A percentile compares a stretch with the other conserved stretches of the same genome.
Evolutionary conservation across 2,888 invertebrate species (phyloP).

Genomic region (Amphiduros pacificus): DNA sequence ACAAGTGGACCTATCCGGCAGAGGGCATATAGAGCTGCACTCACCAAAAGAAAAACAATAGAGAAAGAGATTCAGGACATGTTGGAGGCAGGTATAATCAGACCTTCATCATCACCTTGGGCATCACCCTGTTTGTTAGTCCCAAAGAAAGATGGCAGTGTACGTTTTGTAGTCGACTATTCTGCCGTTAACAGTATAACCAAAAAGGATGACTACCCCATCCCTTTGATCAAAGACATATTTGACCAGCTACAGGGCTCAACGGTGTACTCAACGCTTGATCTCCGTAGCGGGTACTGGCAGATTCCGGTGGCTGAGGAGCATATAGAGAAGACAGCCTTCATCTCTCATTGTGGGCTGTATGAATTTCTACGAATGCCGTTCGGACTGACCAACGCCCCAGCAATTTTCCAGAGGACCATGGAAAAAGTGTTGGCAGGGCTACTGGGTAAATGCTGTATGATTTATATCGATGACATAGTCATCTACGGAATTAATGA

Average conservation of each 20-base stretch:
- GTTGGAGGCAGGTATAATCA: slow-evolving; percentile 5
- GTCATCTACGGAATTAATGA: slow-evolving; percentile 12
- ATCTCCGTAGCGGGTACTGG: slow-evolving; percentile 22
- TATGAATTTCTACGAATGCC: slow-evolving; percentile 24
- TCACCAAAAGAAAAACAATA: background rate
- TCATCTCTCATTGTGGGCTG: slow-evolving; percentile 14
- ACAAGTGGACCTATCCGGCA: background rate
- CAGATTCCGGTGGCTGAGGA: slow-evolving; percentile 18
- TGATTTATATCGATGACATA: slow-evolving; percentile 27
- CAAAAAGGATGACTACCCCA: slow-evolving; percentile 16
- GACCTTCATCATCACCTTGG: slow-evolving; percentile 5
- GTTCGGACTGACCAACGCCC: slow-evolving; percentile 27
- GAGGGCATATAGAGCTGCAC: background rate
- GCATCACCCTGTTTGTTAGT: slow-evolving; percentile 9
- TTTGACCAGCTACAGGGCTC: slow-evolving; percentile 23
- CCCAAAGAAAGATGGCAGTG: slow-evolving; percentile 2
- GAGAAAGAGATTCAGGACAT: slow-evolving; percentile 1
- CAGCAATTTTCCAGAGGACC: slow-evolving; percentile 17
- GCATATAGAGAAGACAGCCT: slow-evolving; percentile 21
- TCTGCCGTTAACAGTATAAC: slow-evolving; percentile 18
- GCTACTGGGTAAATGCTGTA: background rate
- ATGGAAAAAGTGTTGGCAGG: slow-evolving; percentile 19
- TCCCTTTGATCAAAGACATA: slow-evolving; percentile 25
- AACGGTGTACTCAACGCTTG: slow-evolving; percentile 18
- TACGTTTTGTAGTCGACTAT: slow-evolving; percentile 26